Percentiles rank a stretch among this genome's conserved stretches.
Conservation (phyloP, 1,140 invertebrate genomes). For the Lasioglossum baleicum region DNA sequence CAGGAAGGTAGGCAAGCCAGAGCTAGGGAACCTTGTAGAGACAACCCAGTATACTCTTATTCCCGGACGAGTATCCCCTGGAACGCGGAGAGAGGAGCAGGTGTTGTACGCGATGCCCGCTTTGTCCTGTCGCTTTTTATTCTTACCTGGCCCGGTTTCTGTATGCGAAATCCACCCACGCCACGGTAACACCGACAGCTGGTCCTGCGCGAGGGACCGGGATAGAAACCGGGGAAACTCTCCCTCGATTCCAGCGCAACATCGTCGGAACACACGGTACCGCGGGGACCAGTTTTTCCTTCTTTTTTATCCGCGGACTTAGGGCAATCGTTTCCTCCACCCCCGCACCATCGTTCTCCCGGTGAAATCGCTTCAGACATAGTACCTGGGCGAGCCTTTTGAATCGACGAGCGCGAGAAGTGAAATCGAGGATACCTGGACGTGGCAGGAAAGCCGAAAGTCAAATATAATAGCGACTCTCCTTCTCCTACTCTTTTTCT, state of each 20-base stretch:
- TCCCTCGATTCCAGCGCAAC: neutral
- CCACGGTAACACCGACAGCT: constrained; percentile 5
- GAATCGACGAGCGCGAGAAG: neutral
- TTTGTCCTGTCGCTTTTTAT: constrained; percentile 51
- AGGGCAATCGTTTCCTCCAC: neutral
- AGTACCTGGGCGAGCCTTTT: constrained; percentile 22
- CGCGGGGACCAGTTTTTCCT: constrained; percentile 5
- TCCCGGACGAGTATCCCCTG: neutral
- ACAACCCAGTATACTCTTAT: constrained; percentile 20
- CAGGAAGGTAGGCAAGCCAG: constrained; percentile 11
- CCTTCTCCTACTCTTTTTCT: neutral
- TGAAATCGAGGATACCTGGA: constrained; percentile 43
- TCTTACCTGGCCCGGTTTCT: constrained; percentile 24
- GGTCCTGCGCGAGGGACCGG: too few species aligned
- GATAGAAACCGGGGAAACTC: neutral
- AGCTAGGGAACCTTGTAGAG: constrained; percentile 23
- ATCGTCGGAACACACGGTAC: neutral
- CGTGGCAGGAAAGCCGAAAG: constrained; percentile 54
- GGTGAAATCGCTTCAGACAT: neutral
- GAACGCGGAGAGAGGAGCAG: constrained; percentile 25
- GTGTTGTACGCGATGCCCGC: constrained; percentile 40
- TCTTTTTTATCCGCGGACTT: neutral
- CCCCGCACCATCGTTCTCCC: neutral
- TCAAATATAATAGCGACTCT: constrained; percentile 54
- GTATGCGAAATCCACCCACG: constrained; percentile 52